These are phyloP conservation scores for Climacteris rufus DNA, from an alignment of 2,113 vertebrate genomes.

Conservation along the genomic window DNA sequence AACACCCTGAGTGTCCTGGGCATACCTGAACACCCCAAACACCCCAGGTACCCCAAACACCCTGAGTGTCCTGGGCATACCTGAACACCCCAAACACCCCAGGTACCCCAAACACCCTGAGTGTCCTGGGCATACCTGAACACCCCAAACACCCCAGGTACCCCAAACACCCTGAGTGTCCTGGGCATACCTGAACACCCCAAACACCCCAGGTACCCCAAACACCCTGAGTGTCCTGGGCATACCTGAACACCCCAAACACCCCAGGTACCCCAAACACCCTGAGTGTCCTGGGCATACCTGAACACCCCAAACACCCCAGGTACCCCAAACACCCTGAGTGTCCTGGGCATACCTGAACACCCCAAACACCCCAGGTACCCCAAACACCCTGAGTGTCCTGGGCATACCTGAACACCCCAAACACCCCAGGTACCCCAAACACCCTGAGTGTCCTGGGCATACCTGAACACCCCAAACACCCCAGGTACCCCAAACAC, in stretches of 20 bases:
- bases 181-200: rapidly evolving
- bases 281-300: rapidly evolving
- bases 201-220: rapidly evolving
- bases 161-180: rapidly evolving
- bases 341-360: rapidly evolving
- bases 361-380: rapidly evolving
- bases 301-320: rapidly evolving
- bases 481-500: too few relatives aligned
- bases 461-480: too few relatives aligned
- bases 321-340: too few relatives aligned
- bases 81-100: too few relatives aligned
- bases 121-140: rapidly evolving
- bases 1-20: rapidly evolving
- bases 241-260: rapidly evolving
- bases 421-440: too few relatives aligned
- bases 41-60: background rate
- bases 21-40: rapidly evolving
- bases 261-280: rapidly evolving
- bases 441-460: too few relatives aligned
- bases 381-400: rapidly evolving
- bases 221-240: rapidly evolving
- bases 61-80: rapidly evolving
- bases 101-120: background rate
- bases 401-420: background rate
- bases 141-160: background rate